phyloP scores from a whole-genome alignment of 2,888 invertebrate genomes.

The Nysson spinosus region DNA sequence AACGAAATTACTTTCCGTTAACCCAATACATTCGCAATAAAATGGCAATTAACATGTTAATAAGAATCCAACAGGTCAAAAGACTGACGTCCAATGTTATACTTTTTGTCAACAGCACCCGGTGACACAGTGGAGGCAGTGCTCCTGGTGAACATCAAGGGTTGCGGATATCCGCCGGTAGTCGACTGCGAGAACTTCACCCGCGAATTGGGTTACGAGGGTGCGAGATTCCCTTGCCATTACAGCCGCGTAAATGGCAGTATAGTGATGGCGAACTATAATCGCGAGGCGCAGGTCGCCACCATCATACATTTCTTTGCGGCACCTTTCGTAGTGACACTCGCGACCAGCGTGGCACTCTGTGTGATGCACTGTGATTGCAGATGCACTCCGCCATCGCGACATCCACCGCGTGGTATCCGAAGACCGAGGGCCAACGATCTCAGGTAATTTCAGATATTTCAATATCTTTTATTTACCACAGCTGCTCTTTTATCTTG shows the following conservation, averaged over 20 bases:
- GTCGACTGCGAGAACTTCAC: conserved; percentile 89
- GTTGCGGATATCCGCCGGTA: conserved; percentile 89
- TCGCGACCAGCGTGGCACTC: conserved; percentile 89
- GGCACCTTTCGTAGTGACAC: conserved; percentile 89
- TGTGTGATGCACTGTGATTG: conserved; percentile 94
- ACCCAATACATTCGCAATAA: too few species aligned
- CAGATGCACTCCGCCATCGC: conserved; percentile 83
- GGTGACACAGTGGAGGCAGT: conserved; percentile 82
- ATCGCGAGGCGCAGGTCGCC: conserved; percentile 88
- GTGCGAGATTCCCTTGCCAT: conserved; percentile 83
- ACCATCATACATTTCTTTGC: conserved; percentile 91
- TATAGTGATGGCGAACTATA: conserved; percentile 90
- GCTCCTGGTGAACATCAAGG: conserved; percentile 88
- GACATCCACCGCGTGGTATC: conserved; percentile 81
- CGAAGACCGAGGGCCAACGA: conserved; percentile 79
- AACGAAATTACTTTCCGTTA: too few species aligned
- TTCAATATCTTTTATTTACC: neutral
- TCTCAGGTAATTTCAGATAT: conserved; percentile 77
- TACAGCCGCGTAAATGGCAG: conserved; percentile 89
- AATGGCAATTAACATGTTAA: too few species aligned
- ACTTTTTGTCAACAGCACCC: conserved; percentile 38
- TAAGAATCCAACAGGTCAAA: too few species aligned
- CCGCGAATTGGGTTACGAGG: conserved; percentile 83
- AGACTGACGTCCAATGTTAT: conserved; percentile 9
- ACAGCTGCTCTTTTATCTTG: too few species aligned